Evolutionary conservation across 2,113 vertebrate species (phyloP).

Genomic region (Hemibagrus wyckioides): DNA sequence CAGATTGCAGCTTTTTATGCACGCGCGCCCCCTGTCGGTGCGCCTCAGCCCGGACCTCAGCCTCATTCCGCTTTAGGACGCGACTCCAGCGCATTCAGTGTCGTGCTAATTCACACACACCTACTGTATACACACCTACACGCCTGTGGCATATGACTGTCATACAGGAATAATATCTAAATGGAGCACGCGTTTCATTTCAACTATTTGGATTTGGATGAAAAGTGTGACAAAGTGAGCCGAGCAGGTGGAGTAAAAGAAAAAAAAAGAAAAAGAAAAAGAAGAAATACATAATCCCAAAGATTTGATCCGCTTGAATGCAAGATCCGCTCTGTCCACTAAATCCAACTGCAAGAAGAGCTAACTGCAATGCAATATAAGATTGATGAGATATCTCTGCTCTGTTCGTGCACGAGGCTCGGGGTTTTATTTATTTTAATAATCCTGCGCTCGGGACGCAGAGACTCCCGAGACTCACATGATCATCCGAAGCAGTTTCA

Average conservation of each 20-base stretch:
- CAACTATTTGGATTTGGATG: background rate
- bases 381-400: background rate
- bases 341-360: background rate
- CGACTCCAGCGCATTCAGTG: slow-evolving; percentile 24
- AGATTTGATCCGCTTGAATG: background rate
- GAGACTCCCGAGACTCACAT: slow-evolving; percentile 8
- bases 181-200: background rate
- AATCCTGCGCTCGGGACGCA: background rate
- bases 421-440: background rate
- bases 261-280: too few species aligned
- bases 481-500: background rate
- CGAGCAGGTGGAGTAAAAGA: background rate
- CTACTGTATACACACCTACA: background rate
- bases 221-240: background rate
- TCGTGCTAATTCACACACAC: background rate
- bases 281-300: background rate
- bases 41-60: slow-evolving; percentile 33
- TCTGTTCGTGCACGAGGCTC: background rate
- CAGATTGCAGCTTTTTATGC: slow-evolving; percentile 63
- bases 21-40: slow-evolving; percentile 73
- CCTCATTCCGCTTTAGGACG: slow-evolving; percentile 44
- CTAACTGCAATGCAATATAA: background rate
- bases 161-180: background rate
- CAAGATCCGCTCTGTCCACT: background rate
- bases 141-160: background rate